Conservation (phyloP, 1,140 invertebrate species). For the Halesus radiatus region DNA sequence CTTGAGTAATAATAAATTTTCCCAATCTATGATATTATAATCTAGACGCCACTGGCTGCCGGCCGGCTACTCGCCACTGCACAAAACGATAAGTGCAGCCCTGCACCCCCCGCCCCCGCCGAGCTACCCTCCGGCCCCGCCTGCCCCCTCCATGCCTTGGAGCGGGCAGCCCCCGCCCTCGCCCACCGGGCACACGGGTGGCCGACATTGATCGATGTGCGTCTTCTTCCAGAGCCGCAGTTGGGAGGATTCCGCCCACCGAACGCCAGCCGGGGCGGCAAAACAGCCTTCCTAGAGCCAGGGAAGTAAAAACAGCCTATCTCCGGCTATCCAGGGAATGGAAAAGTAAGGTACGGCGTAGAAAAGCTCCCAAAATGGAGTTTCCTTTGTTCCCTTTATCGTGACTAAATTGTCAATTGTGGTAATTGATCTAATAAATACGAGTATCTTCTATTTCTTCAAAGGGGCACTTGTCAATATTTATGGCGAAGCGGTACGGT, state of each 20-base stretch:
- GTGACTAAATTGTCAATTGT: too few species aligned
- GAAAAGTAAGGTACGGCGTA: not conserved
- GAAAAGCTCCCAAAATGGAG: not conserved
- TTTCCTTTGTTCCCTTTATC: too few species aligned
- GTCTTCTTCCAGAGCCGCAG: slow-evolving; percentile 49
- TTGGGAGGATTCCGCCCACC: not conserved
- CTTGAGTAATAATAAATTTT: too few species aligned
- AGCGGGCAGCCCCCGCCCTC: slow-evolving; percentile 15
- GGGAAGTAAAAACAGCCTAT: not conserved
- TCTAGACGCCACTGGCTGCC: slow-evolving; percentile 11
- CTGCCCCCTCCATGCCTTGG: slow-evolving; percentile 24
- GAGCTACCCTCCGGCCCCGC: not conserved
- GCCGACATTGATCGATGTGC: slow-evolving; percentile 58
- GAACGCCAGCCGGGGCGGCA: not conserved
- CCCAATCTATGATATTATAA: too few species aligned
- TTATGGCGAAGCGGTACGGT: too few species aligned
- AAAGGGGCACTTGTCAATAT: too few species aligned
- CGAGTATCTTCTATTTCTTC: too few species aligned
- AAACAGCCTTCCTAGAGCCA: too few species aligned
- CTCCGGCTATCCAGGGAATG: not conserved
- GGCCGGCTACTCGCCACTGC: slow-evolving; percentile 36
- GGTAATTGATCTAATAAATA: too few species aligned
- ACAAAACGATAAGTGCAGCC: slow-evolving; percentile 56
- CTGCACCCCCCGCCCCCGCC: slow-evolving; percentile 30
- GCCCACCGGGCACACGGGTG: slow-evolving; percentile 11